phyloP scores from a whole-genome alignment of 2,797 vertebrate species.

The Octomys mimax region DNA sequence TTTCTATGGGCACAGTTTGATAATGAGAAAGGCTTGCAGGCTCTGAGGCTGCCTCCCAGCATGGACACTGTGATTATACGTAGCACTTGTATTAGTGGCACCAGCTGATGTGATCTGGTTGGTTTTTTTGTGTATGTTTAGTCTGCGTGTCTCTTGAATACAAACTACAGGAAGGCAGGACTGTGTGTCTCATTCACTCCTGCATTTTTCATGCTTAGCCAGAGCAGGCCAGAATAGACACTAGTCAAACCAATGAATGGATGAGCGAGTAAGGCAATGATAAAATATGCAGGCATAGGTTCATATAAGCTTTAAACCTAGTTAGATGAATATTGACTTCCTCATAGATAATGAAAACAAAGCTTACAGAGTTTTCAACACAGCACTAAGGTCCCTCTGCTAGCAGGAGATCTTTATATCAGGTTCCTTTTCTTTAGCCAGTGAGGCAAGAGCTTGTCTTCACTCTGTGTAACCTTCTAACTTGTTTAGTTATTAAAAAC shows the following conservation, averaged over 20 bases:
- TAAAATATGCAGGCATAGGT: neutral
- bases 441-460: neutral
- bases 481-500: conserved; percentile 5
- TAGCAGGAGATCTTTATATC: neutral
- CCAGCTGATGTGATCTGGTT: neutral
- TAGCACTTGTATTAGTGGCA: neutral
- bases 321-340: neutral
- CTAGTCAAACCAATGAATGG: neutral
- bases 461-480: neutral
- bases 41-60: neutral
- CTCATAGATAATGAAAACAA: neutral
- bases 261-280: neutral
- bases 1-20: neutral
- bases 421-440: neutral
- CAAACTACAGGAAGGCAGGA: neutral
- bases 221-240: neutral
- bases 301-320: neutral
- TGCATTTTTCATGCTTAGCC: neutral
- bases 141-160: neutral
- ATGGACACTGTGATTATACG: neutral
- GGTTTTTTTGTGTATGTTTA: neutral
- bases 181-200: neutral
- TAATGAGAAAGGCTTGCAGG: neutral
- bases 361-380: neutral
- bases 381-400: neutral